Percentiles rank a stretch among this genome's conserved stretches.
phyloP scores from a whole-genome alignment of 1,140 invertebrate genomes.

The Steinernema feltiae region DNA sequence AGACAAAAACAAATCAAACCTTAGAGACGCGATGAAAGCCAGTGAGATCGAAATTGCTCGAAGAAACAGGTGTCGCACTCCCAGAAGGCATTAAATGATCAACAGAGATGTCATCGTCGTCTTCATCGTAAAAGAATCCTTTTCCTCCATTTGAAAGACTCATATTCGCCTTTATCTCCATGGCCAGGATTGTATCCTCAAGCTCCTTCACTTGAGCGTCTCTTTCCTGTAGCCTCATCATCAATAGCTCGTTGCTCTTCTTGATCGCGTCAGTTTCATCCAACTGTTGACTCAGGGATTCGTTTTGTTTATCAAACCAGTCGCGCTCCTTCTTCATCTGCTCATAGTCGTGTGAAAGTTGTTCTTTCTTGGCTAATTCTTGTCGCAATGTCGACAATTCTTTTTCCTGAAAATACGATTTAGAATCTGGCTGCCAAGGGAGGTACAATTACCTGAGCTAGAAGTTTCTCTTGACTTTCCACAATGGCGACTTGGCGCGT shows the following conservation, averaged over 20 bases:
- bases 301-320: constrained; percentile 3
- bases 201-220: not conserved
- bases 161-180: constrained; percentile 6
- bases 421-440: not conserved
- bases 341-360: not conserved
- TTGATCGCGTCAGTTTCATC: not conserved
- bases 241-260: not conserved
- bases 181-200: not conserved
- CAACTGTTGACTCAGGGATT: not conserved
- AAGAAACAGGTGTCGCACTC: not conserved
- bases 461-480: not conserved
- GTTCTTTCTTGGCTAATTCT: not conserved
- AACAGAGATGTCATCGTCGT: not conserved
- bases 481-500: not conserved
- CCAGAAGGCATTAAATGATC: not conserved
- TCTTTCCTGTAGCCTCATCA: not conserved
- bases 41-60: not conserved
- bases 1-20: not conserved
- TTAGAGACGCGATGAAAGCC: not conserved
- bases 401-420: not conserved
- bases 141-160: not conserved
- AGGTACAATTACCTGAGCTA: not conserved
- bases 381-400: constrained; percentile 7
- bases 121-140: not conserved
- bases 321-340: constrained; percentile 9